Base-by-base conservation (phyloP, 1,140 invertebrate genomes). In the Reticulitermes speratus region DNA sequence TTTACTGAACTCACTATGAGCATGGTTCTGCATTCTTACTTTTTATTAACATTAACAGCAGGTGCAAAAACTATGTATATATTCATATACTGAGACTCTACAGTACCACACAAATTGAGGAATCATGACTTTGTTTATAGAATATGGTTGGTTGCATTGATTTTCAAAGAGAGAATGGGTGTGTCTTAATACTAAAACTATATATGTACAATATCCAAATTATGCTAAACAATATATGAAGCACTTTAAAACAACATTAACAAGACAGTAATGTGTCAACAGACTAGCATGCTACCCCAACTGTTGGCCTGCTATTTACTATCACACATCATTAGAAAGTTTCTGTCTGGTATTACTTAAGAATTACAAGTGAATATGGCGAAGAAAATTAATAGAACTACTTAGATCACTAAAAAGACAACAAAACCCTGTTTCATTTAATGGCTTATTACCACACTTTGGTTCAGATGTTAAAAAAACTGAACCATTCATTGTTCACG, bases 381-480 rank as follows among this genome's bases (percentile, higher is more conserved):
- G 2, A 75, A 30, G 59, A 30, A 30, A 59, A 59, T 59, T 14
- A 59, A 75, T 75, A 30, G n/a, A 30, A 75, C 25, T 65, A 9
- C 59, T 75, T 30, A 75, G 25, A 75, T 30, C n/a, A 9, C 65
- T 75, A 30, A 75, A 75, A 75, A 30, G 6, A 65, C 65, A 75
- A 75, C 25, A 75, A 75, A 75, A 75, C 65, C 65, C 65, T 75
- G 65, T 75, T 75, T 75, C 65, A 75, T 75, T 75, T 75, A 8
- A 30, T 75, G 65, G 65, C 65, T 30, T 75, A 75, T n/a, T 75
- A 30, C 65, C n/a, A 30, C 14, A 11, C 25, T 30, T 75, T 75
- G n/a, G 7, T 30, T 75, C n/a, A 75, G 8, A 16, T 30, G 3
- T 65, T n/a, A 11, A 16, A 8, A 8, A 75, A 25, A 30, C 9